These are phyloP conservation scores for Trachythela sp. DNA, from an alignment of 64 coral and sea anemone genomes.

Conservation along the genomic window DNA sequence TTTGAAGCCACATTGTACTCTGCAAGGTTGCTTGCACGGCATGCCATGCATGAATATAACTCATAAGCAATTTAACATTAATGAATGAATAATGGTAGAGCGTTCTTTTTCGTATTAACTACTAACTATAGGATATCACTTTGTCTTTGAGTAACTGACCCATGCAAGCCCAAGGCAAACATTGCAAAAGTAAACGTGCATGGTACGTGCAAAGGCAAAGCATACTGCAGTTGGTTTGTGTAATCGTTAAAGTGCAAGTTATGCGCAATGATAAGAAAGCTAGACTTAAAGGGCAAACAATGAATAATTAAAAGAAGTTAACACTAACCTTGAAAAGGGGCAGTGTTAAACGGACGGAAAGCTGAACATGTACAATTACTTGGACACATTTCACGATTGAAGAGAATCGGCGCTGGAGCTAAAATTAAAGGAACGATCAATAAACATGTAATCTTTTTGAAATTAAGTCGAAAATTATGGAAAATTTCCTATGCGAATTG, in stretches of 20 bases:
- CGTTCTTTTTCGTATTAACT: no score
- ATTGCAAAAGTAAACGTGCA: background rate
- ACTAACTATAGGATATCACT: no score
- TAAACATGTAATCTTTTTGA: background rate
- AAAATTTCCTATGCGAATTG: background rate
- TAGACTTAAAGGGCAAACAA: background rate
- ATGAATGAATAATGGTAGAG: no score
- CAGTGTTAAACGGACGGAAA: background rate
- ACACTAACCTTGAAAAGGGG: constrained; percentile 15
- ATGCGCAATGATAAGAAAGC: background rate
- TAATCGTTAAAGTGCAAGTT: background rate
- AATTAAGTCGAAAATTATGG: background rate
- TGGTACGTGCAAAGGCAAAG: background rate
- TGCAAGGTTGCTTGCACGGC: no score
- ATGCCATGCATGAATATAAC: no score
- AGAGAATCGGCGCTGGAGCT: background rate
- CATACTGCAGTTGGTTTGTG: background rate
- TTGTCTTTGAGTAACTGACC: no score
- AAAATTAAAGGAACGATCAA: background rate
- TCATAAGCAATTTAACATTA: no score
- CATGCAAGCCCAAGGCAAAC: no score
- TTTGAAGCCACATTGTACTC: no score
- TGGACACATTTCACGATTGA: background rate
- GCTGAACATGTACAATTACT: background rate
- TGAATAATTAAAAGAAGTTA: background rate